Conservation (phyloP, 2,113 vertebrate genomes). For the Pogona vitticeps region DNA sequence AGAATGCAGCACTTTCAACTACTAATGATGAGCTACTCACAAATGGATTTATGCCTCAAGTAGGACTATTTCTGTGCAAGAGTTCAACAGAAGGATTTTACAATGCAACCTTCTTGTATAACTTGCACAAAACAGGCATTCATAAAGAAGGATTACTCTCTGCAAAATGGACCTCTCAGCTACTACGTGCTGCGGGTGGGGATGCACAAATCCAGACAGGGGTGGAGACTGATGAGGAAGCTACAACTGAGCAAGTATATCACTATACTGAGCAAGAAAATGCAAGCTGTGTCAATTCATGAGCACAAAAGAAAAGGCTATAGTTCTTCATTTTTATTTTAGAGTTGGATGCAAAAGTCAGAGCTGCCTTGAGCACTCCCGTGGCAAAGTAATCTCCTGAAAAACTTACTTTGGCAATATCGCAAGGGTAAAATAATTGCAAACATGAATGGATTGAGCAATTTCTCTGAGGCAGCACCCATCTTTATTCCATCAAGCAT, state of each 20-base stretch:
- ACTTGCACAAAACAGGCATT: constrained; percentile 79
- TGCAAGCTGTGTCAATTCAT: constrained; percentile 64
- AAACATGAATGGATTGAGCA: constrained; percentile 14
- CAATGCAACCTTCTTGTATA: constrained; percentile 76
- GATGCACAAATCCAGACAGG: constrained; percentile 73
- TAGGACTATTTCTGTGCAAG: constrained; percentile 74
- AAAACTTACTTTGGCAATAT: constrained; percentile 21
- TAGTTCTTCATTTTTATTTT: accelerated
- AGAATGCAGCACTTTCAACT: constrained; percentile 73
- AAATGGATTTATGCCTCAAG: constrained; percentile 46
- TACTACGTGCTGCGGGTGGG: constrained; percentile 72
- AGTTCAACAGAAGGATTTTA: constrained; percentile 71
- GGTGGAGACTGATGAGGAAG: constrained; percentile 71
- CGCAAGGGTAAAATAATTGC: constrained; percentile 30
- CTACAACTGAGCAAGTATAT: constrained; percentile 62
- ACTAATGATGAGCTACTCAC: constrained; percentile 69
- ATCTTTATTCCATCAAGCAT: constrained; percentile 9
- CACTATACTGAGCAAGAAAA: too few species aligned
- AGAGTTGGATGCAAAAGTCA: constrained; percentile 36
- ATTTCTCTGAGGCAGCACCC: neutral
- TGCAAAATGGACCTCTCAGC: constrained; percentile 66
- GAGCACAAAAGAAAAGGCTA: constrained; percentile 48
- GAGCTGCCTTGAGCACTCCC: constrained; percentile 18
- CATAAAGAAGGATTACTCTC: constrained; percentile 71
- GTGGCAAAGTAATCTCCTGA: constrained; percentile 8